A percentile compares a stretch with the other conserved stretches of the same genome.
Evolutionary conservation across 2,113 vertebrate species (phyloP).

Genomic region (Poecile atricapillus): DNA sequence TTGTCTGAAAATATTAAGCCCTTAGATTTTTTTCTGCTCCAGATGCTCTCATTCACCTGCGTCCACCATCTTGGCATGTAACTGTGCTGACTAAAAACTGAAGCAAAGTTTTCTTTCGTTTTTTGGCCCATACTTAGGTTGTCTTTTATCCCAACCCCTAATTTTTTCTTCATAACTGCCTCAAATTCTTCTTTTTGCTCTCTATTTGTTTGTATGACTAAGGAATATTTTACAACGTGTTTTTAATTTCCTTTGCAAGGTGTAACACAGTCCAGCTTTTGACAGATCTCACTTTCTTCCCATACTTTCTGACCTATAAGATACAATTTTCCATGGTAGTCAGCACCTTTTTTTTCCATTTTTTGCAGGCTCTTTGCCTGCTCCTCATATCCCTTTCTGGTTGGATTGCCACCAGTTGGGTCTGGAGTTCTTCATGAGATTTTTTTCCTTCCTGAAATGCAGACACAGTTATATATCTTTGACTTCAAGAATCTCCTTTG

Average conservation of each 20-base stretch:
- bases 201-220: neutral
- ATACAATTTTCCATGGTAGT: slow-evolving; percentile 2
- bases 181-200: neutral
- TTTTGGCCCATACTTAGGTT: neutral
- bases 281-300: neutral
- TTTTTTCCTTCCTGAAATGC: neutral
- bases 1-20: neutral
- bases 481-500: neutral
- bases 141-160: neutral
- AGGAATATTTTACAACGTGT: slow-evolving; percentile 13
- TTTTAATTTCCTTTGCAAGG: slow-evolving; percentile 53
- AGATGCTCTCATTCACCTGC: neutral
- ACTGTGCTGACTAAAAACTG: neutral
- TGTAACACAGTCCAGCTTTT: neutral
- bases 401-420: neutral
- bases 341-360: neutral
- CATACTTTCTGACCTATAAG: neutral
- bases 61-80: neutral
- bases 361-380: neutral
- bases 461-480: neutral
- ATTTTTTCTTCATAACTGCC: neutral
- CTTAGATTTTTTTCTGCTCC: neutral
- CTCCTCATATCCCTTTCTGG: neutral
- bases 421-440: neutral
- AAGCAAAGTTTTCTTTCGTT: neutral